Evolutionary conservation across 2,888 invertebrate species (phyloP), one percentile per base, ranked within the genome.

Genomic region (Schizotus pectinicornis): DNA sequence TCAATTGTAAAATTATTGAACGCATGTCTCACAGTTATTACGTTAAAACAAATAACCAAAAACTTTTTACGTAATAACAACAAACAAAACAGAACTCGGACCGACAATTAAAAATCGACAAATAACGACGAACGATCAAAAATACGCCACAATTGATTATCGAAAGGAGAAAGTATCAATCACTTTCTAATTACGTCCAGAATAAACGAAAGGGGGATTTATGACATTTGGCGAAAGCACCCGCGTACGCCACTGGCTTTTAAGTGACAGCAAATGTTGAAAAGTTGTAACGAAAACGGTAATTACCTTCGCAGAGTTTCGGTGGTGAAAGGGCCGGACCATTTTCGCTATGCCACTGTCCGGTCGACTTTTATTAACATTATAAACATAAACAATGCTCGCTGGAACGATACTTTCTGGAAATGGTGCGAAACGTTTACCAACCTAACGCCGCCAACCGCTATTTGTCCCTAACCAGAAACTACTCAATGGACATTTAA

Each of bases 1-100:
- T 70, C 71, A 70, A 70, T 72, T 65, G 70, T 67, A 69, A 71
- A 71, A 70, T 71, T 75, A 75, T 74, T 66, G 74, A 74, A 69
- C 74, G 73, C 67, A 69, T 68, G 67, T 65, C 63, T 61, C 52
- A 55, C 59, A 58, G 43, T 53, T 56, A 55, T 45, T 42, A 46
- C 33, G 39, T 54, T 35, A 47, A 39, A 50, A 33, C 32, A 32
- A 41, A 12, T 39, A 22, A 22, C 22, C 22, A 22, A 2, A 5
- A 12, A 39, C 2, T 6, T 38, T 38, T 38, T 38, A 12, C 8
- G 38, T 38, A 42, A 42, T 31, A 42, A 30, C 22, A 22, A 22
- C 14, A 9, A 41, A 22, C 22, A 22, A 30, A 41, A 22, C 9
- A 14, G 22, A 41, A 39, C 14, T 13, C 9, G 5, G 6, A 1